These are phyloP conservation scores for Parochlus steinenii DNA, from an alignment of 2,888 invertebrate genomes.

Conservation along the genomic window DNA sequence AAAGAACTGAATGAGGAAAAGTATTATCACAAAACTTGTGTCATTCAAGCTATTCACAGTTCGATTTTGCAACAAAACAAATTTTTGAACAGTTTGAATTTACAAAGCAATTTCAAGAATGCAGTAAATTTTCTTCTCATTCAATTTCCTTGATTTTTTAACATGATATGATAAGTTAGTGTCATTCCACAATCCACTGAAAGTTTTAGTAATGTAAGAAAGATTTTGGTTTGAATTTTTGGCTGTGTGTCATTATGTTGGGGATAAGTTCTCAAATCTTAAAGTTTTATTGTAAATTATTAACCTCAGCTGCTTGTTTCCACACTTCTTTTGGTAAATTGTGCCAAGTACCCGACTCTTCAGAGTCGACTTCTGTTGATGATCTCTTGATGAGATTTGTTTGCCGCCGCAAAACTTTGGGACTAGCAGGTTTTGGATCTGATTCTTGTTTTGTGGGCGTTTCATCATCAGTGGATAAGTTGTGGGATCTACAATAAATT, in stretches of 20 bases:
- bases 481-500: no score
- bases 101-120: no score
- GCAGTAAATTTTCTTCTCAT: no score
- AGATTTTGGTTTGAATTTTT: neutral
- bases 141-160: no score
- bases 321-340: constrained; percentile 65
- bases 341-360: constrained; percentile 46
- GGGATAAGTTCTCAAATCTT: neutral
- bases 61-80: no score
- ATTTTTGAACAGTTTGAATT: no score
- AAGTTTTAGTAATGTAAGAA: no score
- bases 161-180: no score
- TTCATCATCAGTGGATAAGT: constrained; percentile 5
- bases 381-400: constrained; percentile 6
- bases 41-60: no score
- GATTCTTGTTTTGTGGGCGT: constrained; percentile 16
- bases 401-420: constrained; percentile 16
- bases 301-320: constrained; percentile 61
- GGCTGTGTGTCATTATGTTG: neutral
- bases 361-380: constrained; percentile 31
- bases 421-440: constrained; percentile 20
- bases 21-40: no score
- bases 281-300: constrained; percentile 13
- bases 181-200: no score
- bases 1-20: no score